Percentiles rank a stretch among this genome's conserved stretches.
phyloP scores from a whole-genome alignment of 2,888 invertebrate species.

The Meiosimyza platycephala region DNA sequence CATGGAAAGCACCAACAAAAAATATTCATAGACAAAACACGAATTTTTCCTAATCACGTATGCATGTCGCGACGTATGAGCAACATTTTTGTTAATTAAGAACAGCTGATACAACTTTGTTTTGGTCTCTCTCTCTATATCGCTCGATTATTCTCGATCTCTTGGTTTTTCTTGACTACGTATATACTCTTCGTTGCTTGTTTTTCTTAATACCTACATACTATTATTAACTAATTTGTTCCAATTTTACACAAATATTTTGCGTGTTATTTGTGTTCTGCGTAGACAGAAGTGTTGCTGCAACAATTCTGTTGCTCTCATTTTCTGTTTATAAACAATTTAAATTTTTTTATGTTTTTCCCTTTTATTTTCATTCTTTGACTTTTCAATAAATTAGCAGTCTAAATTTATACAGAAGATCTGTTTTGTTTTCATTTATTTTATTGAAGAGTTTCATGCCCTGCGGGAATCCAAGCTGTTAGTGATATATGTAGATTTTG shows the following conservation, averaged over 20 bases:
- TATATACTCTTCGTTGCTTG: background rate
- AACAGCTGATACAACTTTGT: slow-evolving; percentile 35
- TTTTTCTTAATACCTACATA: slow-evolving; percentile 2
- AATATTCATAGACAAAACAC: too few relatives aligned
- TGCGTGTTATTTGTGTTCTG: slow-evolving; percentile 14
- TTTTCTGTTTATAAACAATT: slow-evolving; percentile 18
- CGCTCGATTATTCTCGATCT: background rate
- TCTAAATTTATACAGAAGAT: slow-evolving; percentile 6
- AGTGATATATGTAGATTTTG: too few relatives aligned
- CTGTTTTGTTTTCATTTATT: background rate
- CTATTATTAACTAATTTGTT: slow-evolving; percentile 43
- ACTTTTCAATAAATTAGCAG: slow-evolving; percentile 43
- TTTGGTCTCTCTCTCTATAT: background rate
- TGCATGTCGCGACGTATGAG: slow-evolving; percentile 30
- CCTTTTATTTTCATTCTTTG: slow-evolving; percentile 13
- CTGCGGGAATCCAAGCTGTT: too few relatives aligned
- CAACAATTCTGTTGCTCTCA: slow-evolving; percentile 17
- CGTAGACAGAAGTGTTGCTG: slow-evolving; percentile 9
- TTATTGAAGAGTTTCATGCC: too few relatives aligned
- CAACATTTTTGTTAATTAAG: slow-evolving; percentile 7
- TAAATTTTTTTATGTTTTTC: slow-evolving; percentile 3
- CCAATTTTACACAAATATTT: slow-evolving; percentile 40
- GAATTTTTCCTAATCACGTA: too few relatives aligned
- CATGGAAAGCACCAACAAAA: too few relatives aligned
- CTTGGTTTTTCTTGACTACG: background rate